Conservation (phyloP, 2,888 invertebrate species). For the Torymus aiolomorphi region DNA sequence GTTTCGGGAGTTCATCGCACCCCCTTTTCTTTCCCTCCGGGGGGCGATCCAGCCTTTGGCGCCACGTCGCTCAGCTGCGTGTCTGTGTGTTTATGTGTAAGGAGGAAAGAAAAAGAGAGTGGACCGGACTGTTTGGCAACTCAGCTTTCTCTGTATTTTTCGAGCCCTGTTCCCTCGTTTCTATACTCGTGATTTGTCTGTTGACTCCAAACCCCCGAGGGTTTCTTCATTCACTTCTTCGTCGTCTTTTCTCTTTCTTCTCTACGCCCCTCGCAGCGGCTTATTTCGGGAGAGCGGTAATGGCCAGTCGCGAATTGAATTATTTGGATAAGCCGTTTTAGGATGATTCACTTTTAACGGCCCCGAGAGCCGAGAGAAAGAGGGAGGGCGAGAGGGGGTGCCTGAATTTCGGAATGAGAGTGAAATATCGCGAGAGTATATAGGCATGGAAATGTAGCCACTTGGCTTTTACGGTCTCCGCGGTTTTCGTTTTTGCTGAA, state of each 20-base stretch:
- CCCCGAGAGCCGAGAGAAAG: background rate
- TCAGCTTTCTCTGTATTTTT: conserved; percentile 20
- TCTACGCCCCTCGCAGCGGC: too few relatives aligned
- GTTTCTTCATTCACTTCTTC: too few relatives aligned
- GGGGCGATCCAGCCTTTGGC: conserved; percentile 31
- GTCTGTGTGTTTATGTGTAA: background rate
- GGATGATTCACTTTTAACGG: background rate
- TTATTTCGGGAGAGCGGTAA: too few relatives aligned
- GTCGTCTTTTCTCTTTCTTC: too few relatives aligned
- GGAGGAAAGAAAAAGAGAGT: background rate
- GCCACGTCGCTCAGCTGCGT: background rate
- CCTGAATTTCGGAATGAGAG: too few relatives aligned
- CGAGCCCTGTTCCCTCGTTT: too few relatives aligned
- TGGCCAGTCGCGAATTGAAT: background rate
- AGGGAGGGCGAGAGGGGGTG: too few relatives aligned
- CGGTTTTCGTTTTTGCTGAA: too few relatives aligned
- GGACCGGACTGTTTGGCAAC: conserved; percentile 21
- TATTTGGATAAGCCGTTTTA: background rate
- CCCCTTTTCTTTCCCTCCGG: background rate
- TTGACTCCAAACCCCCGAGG: background rate
- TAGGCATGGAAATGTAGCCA: too few relatives aligned
- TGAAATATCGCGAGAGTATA: too few relatives aligned
- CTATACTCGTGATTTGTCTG: conserved; percentile 22
- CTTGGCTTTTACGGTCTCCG: too few relatives aligned
- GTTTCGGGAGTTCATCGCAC: conserved; percentile 40